Conservation (phyloP, 2,113 vertebrate species). For the Nansenia antarctica region DNA sequence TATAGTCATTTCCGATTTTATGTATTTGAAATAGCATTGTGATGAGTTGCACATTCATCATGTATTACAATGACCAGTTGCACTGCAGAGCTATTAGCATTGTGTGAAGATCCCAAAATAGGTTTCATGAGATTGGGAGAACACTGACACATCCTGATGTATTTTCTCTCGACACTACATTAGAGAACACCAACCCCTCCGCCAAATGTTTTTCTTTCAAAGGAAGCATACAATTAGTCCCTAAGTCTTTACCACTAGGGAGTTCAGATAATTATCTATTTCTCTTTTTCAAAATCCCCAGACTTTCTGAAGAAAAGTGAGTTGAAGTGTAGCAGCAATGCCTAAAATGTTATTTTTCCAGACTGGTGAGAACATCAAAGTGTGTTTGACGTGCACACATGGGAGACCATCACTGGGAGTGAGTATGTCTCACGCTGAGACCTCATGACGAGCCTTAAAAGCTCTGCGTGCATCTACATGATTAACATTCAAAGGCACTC, state of each 20-base stretch:
- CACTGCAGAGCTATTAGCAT: neutral
- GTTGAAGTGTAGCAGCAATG: constrained; percentile 23
- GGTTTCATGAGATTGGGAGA: neutral
- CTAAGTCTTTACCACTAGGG: too few species aligned
- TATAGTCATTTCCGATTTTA: neutral
- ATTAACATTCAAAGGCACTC: constrained; percentile 53
- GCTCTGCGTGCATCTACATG: constrained; percentile 22
- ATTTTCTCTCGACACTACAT: neutral
- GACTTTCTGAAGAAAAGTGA: neutral
- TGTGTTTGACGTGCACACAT: constrained; percentile 51
- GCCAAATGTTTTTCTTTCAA: neutral
- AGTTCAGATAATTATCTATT: too few species aligned
- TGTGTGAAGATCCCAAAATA: neutral
- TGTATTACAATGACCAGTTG: neutral
- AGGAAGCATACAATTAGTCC: too few species aligned
- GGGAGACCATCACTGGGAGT: constrained; percentile 51
- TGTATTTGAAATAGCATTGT: neutral
- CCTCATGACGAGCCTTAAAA: constrained; percentile 39
- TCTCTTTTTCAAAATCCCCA: neutral
- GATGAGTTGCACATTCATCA: neutral
- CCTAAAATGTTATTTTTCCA: constrained; percentile 53
- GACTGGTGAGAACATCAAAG: constrained; percentile 60
- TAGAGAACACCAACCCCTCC: neutral
- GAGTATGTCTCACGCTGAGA: constrained; percentile 39
- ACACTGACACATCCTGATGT: neutral